Conservation (phyloP, 2,888 invertebrate species). For the Nomada hirtipes region DNA sequence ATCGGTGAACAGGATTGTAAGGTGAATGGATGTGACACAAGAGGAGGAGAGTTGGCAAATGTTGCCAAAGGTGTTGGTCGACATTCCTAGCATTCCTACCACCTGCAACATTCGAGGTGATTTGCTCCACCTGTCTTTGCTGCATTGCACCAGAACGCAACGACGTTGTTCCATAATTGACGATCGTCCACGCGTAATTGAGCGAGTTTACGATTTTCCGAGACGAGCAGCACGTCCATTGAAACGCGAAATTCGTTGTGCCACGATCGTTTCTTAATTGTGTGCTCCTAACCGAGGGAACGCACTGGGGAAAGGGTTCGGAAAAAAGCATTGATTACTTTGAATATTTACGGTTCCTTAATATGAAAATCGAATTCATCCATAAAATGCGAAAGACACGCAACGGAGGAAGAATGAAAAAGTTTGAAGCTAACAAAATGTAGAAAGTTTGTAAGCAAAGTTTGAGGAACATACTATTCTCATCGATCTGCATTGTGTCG, state of each 20-base stretch:
- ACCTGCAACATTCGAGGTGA: conserved; percentile 60
- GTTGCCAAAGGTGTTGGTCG: conserved; percentile 67
- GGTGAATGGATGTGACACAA: conserved; percentile 64
- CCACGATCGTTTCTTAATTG: not conserved
- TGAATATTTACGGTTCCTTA: no score
- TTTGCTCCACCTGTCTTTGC: conserved; percentile 69
- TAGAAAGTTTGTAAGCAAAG: not conserved
- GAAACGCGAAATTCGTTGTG: not conserved
- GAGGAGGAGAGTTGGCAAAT: conserved; percentile 61
- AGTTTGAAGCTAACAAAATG: not conserved
- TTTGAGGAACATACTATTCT: not conserved
- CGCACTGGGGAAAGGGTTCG: not conserved
- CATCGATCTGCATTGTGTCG: conserved; percentile 5
- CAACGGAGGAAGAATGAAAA: not conserved
- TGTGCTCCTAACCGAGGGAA: not conserved
- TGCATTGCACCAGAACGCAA: conserved; percentile 64
- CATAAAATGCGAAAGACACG: no score
- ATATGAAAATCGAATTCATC: no score
- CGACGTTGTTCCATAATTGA: conserved; percentile 48
- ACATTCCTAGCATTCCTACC: conserved; percentile 66
- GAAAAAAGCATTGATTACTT: no score
- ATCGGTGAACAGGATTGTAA: conserved; percentile 42
- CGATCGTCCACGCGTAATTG: conserved; percentile 20
- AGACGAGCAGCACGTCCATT: not conserved
- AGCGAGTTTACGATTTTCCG: conserved; percentile 10